Conservation (phyloP, 2,888 invertebrate species). For the Pheosia gnoma region DNA sequence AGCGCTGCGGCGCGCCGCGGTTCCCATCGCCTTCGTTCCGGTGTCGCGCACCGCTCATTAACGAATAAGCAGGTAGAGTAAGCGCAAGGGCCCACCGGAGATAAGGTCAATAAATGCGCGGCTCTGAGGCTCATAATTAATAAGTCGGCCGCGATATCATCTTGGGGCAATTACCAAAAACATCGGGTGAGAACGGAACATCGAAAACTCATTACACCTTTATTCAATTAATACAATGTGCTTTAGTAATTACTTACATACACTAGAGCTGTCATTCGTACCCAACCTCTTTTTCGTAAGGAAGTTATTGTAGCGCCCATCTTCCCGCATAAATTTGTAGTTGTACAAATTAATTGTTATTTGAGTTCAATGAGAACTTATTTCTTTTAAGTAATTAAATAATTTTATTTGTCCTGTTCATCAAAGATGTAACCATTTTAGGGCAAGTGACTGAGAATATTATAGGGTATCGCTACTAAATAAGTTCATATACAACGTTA, state of each 20-base stretch:
- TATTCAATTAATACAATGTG: slow-evolving; percentile 56
- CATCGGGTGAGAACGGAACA: slow-evolving; percentile 53
- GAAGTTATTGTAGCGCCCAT: neutral
- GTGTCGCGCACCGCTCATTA: slow-evolving; percentile 66
- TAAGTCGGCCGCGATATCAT: slow-evolving; percentile 68
- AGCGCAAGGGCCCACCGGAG: slow-evolving; percentile 74
- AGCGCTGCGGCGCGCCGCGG: slow-evolving; percentile 30
- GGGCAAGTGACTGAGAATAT: too few relatives aligned
- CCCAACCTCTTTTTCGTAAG: neutral
- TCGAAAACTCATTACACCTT: slow-evolving; percentile 57
- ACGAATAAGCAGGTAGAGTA: slow-evolving; percentile 64
- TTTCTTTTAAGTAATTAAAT: too few relatives aligned
- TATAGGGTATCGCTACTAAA: too few relatives aligned
- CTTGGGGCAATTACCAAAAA: slow-evolving; percentile 71
- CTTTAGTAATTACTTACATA: slow-evolving; percentile 41
- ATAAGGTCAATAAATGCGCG: slow-evolving; percentile 80
- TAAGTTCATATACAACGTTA: too few relatives aligned
- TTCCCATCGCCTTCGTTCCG: slow-evolving; percentile 66
- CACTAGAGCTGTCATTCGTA: neutral
- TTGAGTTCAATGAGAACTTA: too few relatives aligned
- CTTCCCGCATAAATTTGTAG: neutral
- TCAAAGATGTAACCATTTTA: too few relatives aligned
- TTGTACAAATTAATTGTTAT: neutral
- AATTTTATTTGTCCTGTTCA: too few relatives aligned
- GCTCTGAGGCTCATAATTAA: slow-evolving; percentile 73